These are phyloP conservation scores for Timema cristinae DNA, from an alignment of 2,888 invertebrate genomes.

Conservation along the genomic window DNA sequence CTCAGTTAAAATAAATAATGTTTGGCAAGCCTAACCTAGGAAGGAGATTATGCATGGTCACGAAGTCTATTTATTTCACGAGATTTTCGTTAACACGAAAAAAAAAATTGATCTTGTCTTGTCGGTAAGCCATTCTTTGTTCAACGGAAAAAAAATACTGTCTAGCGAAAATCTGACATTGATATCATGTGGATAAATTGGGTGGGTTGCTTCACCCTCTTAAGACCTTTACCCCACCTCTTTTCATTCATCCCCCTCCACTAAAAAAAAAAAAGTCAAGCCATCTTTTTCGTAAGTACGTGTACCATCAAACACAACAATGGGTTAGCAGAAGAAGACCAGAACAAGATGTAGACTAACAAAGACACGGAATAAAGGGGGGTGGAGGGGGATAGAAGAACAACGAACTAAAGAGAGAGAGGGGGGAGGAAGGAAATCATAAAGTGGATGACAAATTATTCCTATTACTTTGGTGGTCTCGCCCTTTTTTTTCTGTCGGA, in stretches of 20 bases:
- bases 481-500: conserved; percentile 17
- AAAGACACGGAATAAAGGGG: conserved; percentile 12
- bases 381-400: neutral
- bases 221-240: neutral
- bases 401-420: neutral
- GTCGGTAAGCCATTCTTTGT: too few species aligned
- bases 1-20: too few species aligned
- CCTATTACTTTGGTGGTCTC: conserved; percentile 30
- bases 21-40: too few species aligned
- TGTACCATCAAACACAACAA: conserved; percentile 9
- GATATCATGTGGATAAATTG: conserved; percentile 29
- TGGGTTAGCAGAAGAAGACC: conserved; percentile 10
- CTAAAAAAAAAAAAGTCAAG: neutral
- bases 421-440: conserved; percentile 24
- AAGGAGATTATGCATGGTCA: neutral
- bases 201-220: neutral
- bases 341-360: conserved; percentile 17
- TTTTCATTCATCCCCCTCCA: neutral
- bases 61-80: conserved; percentile 4
- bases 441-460: conserved; percentile 33
- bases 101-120: too few species aligned
- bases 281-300: neutral
- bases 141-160: too few species aligned
- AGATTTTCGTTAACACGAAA: too few species aligned
- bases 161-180: conserved; percentile 17